phyloP scores from a whole-genome alignment of 2,888 invertebrate genomes.

The Arge pagana region DNA sequence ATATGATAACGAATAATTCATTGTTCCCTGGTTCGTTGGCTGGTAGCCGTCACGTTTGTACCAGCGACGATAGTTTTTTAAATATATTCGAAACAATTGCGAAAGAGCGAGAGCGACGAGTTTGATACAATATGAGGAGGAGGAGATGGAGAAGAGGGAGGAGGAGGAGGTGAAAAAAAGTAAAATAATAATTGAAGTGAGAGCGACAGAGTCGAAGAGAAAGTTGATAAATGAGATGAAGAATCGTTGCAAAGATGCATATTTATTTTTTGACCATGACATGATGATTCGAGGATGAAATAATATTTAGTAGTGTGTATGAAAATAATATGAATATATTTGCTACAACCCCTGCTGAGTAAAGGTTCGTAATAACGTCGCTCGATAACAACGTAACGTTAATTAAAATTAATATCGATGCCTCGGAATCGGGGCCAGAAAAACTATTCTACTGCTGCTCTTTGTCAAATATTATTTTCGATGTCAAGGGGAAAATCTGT shows the following conservation, averaged over 20 bases:
- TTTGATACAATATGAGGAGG: no score
- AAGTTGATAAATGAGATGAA: slow-evolving; percentile 32
- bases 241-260: slow-evolving; percentile 46
- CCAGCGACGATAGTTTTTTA: slow-evolving; percentile 40
- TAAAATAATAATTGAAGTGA: no score
- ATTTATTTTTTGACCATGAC: slow-evolving; percentile 51
- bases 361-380: slow-evolving; percentile 1
- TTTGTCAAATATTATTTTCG: slow-evolving; percentile 12
- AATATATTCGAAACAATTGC: slow-evolving; percentile 31
- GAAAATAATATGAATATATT: slow-evolving; percentile 42
- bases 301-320: slow-evolving; percentile 44
- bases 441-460: slow-evolving; percentile 9
- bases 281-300: slow-evolving; percentile 38
- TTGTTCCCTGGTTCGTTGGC: slow-evolving; percentile 45
- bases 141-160: slow-evolving; percentile 14
- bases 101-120: slow-evolving; percentile 22
- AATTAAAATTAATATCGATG: slow-evolving; percentile 8
- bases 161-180: slow-evolving; percentile 33
- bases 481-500: slow-evolving; percentile 23
- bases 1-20: no score
- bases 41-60: slow-evolving; percentile 43
- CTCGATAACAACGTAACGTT: neutral
- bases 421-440: no score
- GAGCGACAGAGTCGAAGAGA: slow-evolving; percentile 22
- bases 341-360: slow-evolving; percentile 37